phyloP scores from a whole-genome alignment of 2,113 vertebrate genomes.

The Stictonetta naevosa region DNA sequence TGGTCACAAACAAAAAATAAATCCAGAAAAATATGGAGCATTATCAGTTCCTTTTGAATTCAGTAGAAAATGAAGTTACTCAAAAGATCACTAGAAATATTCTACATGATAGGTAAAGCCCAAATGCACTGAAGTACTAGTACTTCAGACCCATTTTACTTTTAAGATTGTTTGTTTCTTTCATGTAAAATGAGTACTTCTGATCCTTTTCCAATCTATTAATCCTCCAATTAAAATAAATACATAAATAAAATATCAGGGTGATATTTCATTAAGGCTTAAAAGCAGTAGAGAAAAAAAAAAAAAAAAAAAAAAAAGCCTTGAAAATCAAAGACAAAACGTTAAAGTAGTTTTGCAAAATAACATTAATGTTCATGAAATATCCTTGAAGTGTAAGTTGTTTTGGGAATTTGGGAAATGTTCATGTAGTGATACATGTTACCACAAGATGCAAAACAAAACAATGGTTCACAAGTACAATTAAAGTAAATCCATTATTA shows the following conservation, averaged over 20 bases:
- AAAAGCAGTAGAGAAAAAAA: not conserved
- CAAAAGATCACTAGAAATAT: not conserved
- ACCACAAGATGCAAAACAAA: not conserved
- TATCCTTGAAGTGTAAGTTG: slow-evolving; percentile 54
- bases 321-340: slow-evolving; percentile 59
- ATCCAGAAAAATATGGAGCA: not conserved
- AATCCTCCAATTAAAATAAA: slow-evolving; percentile 15
- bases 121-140: not conserved
- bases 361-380: slow-evolving; percentile 34
- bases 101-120: not conserved
- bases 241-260: not conserved
- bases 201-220: slow-evolving; percentile 55
- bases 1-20: not conserved
- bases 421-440: not conserved
- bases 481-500: not conserved
- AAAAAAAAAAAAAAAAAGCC: not conserved
- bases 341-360: slow-evolving; percentile 34
- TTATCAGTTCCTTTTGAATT: not conserved
- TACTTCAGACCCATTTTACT: not conserved
- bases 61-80: not conserved
- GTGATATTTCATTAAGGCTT: slow-evolving; percentile 9
- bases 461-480: not conserved
- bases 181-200: not conserved
- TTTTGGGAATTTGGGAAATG: slow-evolving; percentile 55
- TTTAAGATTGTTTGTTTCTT: not conserved